Evolutionary conservation across 2,113 vertebrate genomes (phyloP).

Genomic region (Seriola quinqueradiata): DNA sequence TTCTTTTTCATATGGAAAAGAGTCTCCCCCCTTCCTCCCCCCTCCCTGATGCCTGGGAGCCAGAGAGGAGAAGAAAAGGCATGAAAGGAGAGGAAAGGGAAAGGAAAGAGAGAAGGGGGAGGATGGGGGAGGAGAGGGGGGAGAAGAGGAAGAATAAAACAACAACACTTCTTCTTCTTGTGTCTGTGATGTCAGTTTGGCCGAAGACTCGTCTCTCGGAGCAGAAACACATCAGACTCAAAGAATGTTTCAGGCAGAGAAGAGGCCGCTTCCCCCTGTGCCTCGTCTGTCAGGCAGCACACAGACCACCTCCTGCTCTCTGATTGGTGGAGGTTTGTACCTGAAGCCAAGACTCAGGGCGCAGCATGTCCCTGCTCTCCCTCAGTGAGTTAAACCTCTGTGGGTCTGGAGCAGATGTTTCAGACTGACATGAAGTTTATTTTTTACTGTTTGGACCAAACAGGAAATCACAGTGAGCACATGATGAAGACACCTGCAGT

Average conservation of each 20-base stretch:
- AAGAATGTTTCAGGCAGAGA: background rate
- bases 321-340: background rate
- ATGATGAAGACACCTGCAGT: background rate
- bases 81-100: conserved; percentile 11
- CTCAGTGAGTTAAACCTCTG: background rate
- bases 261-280: background rate
- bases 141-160: background rate
- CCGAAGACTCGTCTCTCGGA: conserved; percentile 11
- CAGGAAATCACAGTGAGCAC: too few species aligned
- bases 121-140: background rate
- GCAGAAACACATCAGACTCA: background rate
- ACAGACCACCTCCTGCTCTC: background rate
- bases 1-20: conserved; percentile 66
- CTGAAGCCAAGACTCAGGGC: background rate
- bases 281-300: background rate
- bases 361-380: too few species aligned
- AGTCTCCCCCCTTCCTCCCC: background rate
- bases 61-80: conserved; percentile 11
- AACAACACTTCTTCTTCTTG: conserved; percentile 25
- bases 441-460: too few species aligned
- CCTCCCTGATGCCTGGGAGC: background rate
- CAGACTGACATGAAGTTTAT: too few species aligned
- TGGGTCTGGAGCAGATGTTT: too few species aligned
- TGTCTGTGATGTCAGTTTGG: conserved; percentile 26
- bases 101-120: background rate